Percentiles rank a stretch among this genome's conserved stretches.
Evolutionary conservation across 1,140 invertebrate genomes (phyloP).

Genomic region (Onthophagus taurus): DNA sequence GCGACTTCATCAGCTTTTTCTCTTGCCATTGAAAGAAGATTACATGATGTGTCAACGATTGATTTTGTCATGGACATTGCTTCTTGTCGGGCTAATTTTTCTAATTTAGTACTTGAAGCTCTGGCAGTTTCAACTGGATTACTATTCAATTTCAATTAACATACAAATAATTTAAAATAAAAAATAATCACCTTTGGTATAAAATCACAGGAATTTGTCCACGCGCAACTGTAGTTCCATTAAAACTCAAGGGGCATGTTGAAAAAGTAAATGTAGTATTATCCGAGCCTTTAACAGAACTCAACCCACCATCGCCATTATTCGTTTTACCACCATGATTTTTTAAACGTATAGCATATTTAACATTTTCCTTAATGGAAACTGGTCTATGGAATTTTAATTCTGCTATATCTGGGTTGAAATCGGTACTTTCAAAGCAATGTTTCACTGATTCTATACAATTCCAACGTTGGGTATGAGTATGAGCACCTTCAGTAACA

Average conservation of each 20-base stretch:
- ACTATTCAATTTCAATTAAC: conserved; percentile 33
- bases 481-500: conserved; percentile 38
- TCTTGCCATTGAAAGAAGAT: conserved; percentile 60
- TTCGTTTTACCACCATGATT: conserved; percentile 88
- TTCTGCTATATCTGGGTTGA: conserved; percentile 68
- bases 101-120: conserved; percentile 54
- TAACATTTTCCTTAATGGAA: conserved; percentile 78
- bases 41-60: conserved; percentile 61
- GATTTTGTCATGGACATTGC: conserved; percentile 61
- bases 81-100: conserved; percentile 62
- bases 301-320: conserved; percentile 85
- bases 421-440: conserved; percentile 67
- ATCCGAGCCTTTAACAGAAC: conserved; percentile 81
- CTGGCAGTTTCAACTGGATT: conserved; percentile 57
- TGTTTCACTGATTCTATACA: conserved; percentile 64
- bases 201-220: conserved; percentile 93
- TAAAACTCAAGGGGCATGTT: conserved; percentile 86
- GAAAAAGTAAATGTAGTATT: conserved; percentile 87
- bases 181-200: conserved; percentile 58
- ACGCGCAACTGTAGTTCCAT: conserved; percentile 85
- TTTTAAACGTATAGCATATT: conserved; percentile 80
- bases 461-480: conserved; percentile 59
- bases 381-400: conserved; percentile 86
- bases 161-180: not conserved
- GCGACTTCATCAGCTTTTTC: conserved; percentile 48